Evolutionary conservation across 2,113 vertebrate genomes (phyloP).

Genomic region (Lipophrys pholis): DNA sequence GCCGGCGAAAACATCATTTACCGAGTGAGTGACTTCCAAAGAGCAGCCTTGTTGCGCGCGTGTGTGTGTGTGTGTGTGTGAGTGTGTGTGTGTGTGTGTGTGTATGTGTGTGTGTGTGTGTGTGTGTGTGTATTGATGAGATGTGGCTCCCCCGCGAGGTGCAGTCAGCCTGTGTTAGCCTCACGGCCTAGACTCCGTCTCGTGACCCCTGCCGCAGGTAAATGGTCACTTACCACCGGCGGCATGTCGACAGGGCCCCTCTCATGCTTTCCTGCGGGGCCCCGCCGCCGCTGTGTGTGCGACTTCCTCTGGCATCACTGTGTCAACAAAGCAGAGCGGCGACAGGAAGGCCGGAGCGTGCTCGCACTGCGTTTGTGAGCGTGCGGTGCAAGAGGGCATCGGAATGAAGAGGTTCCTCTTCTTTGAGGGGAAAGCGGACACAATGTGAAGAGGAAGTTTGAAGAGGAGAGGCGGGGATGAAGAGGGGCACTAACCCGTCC

Average conservation of each 20-base stretch:
- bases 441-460: slow-evolving; percentile 36
- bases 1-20: slow-evolving; percentile 27
- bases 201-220: slow-evolving; percentile 53
- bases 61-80: too few relatives aligned
- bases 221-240: slow-evolving; percentile 40
- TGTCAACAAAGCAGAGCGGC: slow-evolving; percentile 69
- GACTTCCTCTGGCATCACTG: slow-evolving; percentile 70
- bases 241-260: slow-evolving; percentile 26
- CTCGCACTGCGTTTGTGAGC: slow-evolving; percentile 7
- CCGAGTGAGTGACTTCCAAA: slow-evolving; percentile 26
- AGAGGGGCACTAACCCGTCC: not conserved
- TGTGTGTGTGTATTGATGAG: slow-evolving; percentile 6
- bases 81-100: not conserved
- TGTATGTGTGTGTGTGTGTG: slow-evolving; percentile 26
- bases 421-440: not conserved
- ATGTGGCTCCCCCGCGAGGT: slow-evolving; percentile 13
- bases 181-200: slow-evolving; percentile 21
- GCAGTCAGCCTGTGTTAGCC: not conserved
- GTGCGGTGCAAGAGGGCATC: slow-evolving; percentile 16
- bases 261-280: slow-evolving; percentile 47
- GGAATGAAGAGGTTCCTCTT: not conserved
- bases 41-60: slow-evolving; percentile 19
- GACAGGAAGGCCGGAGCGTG: slow-evolving; percentile 63
- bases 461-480: not conserved
- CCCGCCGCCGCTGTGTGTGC: slow-evolving; percentile 19